Base-by-base conservation (phyloP, 1,140 invertebrate species). In the Lanistes nyassanus region DNA sequence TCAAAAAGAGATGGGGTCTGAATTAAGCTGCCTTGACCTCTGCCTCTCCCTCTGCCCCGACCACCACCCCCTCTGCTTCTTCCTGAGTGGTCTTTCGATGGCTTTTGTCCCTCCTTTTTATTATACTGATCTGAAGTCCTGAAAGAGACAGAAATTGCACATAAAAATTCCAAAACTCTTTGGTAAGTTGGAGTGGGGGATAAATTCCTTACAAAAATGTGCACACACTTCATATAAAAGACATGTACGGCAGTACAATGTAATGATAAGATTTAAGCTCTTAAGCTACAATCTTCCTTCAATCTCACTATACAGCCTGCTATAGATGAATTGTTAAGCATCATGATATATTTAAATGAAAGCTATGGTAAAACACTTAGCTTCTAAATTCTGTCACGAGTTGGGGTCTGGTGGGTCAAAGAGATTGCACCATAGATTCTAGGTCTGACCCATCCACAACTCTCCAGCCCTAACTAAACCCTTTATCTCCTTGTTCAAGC, bases 1-100 rank as follows among this genome's bases (percentile, higher is more conserved):
- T 86, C 84, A 83, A 87, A 87, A 36, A 85, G 83, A 42, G 84
- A 86, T 47, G 85, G 85, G 7, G 83, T 79, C 56, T 87, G 86
- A 36, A 87, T 82, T 62, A 85, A 79, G 29, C 80, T 79, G 9
- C 77, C 81, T 69, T 82, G 73, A 37, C 80, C 79, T 36, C 82
- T 64, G 21, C 85, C 85, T 67, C 82, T 77, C 1, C 84, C 83
- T 76, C 80, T 53, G 3, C 84, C 82, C 37, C 83, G 75, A 13
- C 77, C 79, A 62, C 78, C 56, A n/a, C 64, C 72, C 13, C 68
- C 64, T 51, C 74, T 76, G 21, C 75, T 53, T 76, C 78, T 75
- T 26, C 23, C 53, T 21, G 56, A 70, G 11, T 58, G 67, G 16
- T 64, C 74, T 11, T 47, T 21, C 55, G 47, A 29, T 75, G 56